Base-by-base conservation (phyloP, 1,140 invertebrate genomes). In the Tribolium madens region DNA sequence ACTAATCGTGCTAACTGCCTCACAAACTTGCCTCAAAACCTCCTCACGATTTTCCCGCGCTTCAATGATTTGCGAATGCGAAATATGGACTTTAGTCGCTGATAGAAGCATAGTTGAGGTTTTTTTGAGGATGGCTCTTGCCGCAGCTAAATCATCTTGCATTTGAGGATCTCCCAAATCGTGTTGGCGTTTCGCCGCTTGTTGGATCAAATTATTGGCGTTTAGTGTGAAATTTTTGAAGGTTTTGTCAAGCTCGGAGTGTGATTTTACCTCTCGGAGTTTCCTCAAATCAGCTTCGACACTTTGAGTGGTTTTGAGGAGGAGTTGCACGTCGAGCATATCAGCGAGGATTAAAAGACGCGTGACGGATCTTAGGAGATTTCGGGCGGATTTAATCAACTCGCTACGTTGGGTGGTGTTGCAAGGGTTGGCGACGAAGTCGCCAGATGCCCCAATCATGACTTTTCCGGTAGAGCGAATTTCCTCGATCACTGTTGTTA, bases 21-120 rank as follows among this genome's bases (percentile, higher is more conserved):
- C 94, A 84, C 97, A 97, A 7, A 97, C 94, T 88, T 98, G 96
- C 81, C 97, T 96, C 80, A 98, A 89, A n/a, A 98, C 96, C 86
- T 95, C 98, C 88, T 98, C 96, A 47, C 97, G 90, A 88, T 99
- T 98, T 6, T 96, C 95, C 88, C 97, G 97, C 0, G 97, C 97
- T 18, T 97, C 95, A 48, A 97, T 96, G 14, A 99, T 84, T 86
- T 99, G 97, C 1, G 98, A 98, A 90, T 99, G 97, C 79, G 97
- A 92, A 6, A 99, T 96, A 87, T 98, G 99, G 2, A 98, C 97
- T 91, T 99, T 99, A 0, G 97, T 98, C 47, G 97, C 97, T 1
- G 97, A 98, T 1, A 99, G 88, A 60, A 99, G 88, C 96, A 99
- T 99, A 81, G 98, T 98, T 12, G 96, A 98, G 86, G 98, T 98